Conservation (phyloP, 2,888 invertebrate species). For the Tachystola acroxantha region DNA sequence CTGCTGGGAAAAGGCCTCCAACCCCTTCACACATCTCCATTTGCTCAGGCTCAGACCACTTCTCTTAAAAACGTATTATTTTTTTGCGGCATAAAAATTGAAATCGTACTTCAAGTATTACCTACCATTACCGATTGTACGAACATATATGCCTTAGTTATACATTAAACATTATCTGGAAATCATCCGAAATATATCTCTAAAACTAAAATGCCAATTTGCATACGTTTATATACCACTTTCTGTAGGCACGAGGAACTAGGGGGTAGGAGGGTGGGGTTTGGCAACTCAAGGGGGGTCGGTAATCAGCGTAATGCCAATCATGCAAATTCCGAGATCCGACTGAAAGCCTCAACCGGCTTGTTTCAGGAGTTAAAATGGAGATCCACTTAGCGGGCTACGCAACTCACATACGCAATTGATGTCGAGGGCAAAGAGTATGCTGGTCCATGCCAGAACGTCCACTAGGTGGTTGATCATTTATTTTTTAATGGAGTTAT, state of each 20-base stretch:
- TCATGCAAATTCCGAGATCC: slow-evolving; percentile 77
- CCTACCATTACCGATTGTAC: too few species aligned
- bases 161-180: too few species aligned
- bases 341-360: slow-evolving; percentile 75
- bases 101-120: too few species aligned
- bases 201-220: slow-evolving; percentile 59
- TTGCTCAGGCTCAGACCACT: too few species aligned
- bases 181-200: too few species aligned
- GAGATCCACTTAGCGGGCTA: slow-evolving; percentile 75
- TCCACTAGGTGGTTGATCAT: too few species aligned
- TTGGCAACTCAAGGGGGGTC: slow-evolving; percentile 23
- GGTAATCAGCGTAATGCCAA: slow-evolving; percentile 76
- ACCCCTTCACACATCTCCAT: too few species aligned
- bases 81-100: too few species aligned
- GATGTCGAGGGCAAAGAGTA: slow-evolving; percentile 49
- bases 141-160: too few species aligned
- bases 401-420: slow-evolving; percentile 75
- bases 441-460: not conserved
- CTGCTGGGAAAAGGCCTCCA: too few species aligned
- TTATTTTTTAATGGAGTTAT: too few species aligned
- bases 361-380: slow-evolving; percentile 79
- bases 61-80: too few species aligned
- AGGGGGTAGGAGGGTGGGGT: slow-evolving; percentile 22
- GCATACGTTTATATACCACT: slow-evolving; percentile 62
- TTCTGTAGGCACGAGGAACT: slow-evolving; percentile 32